Conservation (phyloP, 2,113 vertebrate species). For the Petrocephalus zakoni region DNA sequence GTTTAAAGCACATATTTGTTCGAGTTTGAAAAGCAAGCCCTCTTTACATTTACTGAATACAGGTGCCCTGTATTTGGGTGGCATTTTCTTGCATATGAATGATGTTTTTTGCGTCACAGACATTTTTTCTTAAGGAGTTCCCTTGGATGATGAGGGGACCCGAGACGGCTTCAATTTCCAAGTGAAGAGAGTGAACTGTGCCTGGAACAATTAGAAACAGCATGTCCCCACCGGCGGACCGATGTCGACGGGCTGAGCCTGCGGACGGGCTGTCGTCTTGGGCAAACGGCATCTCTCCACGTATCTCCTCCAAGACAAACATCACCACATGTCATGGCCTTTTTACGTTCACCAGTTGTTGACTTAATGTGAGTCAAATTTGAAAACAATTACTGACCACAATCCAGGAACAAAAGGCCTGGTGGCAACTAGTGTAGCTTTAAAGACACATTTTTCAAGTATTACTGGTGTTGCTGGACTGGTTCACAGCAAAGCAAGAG, state of each 20-base stretch:
- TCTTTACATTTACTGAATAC: not conserved
- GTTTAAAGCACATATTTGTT: not conserved
- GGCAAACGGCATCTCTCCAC: not conserved
- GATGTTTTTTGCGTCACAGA: not conserved
- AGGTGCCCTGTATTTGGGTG: not conserved
- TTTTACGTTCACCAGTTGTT: constrained; percentile 29
- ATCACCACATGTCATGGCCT: constrained; percentile 13
- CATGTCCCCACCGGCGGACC: not conserved
- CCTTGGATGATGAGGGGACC: not conserved
- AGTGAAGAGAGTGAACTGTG: not conserved
- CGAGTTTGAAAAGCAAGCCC: not conserved
- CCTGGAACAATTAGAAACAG: not conserved
- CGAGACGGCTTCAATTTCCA: not conserved
- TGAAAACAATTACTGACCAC: constrained; percentile 27
- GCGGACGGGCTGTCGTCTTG: not conserved
- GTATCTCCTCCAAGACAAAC: not conserved
- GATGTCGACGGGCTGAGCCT: not conserved
- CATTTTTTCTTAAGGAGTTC: not conserved
- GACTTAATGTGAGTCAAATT: constrained; percentile 33
- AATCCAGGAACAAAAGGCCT: constrained; percentile 46
- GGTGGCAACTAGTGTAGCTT: constrained; percentile 26
- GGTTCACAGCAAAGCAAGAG: not conserved
- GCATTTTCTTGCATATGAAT: not conserved
- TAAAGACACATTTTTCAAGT: constrained; percentile 39
- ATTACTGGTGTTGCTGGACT: constrained; percentile 33